These are phyloP conservation scores for Lepidurus apus DNA, from an alignment of 1,140 invertebrate species.

Conservation along the genomic window DNA sequence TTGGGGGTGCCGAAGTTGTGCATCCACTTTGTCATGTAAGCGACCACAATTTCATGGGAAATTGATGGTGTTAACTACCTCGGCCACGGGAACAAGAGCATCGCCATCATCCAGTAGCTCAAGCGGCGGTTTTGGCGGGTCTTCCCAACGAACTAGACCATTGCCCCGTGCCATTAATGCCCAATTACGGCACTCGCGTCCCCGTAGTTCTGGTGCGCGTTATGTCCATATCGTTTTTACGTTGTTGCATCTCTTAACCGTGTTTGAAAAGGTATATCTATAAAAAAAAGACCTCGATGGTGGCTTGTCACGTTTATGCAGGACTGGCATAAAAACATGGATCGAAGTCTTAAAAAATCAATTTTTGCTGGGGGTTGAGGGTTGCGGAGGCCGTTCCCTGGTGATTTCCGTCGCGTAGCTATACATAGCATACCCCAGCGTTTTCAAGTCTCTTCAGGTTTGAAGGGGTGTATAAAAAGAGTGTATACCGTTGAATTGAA, in stretches of 20 bases:
- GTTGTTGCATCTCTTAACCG: slow-evolving; percentile 53
- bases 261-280: slow-evolving; percentile 57
- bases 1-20: neutral
- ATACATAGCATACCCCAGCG: neutral
- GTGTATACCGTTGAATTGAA: neutral
- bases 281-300: neutral
- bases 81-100: slow-evolving; percentile 35
- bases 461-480: neutral
- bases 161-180: slow-evolving; percentile 15
- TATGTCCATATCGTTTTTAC: slow-evolving; percentile 58
- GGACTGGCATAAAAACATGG: neutral
- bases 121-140: slow-evolving; percentile 35
- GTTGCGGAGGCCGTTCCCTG: no score
- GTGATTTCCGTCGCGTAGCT: neutral
- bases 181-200: slow-evolving; percentile 24
- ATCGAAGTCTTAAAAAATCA: no score
- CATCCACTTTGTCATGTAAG: neutral
- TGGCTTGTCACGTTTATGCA: neutral
- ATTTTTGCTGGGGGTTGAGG: no score
- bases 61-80: slow-evolving; percentile 37
- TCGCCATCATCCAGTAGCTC: slow-evolving; percentile 34
- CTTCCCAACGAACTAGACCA: slow-evolving; percentile 31
- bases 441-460: neutral
- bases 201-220: slow-evolving; percentile 49
- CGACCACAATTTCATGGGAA: neutral